Percentiles rank a stretch among this genome's conserved stretches.
These are phyloP conservation scores for Laothoe populi DNA, from an alignment of 2,888 invertebrate genomes.

Conservation along the genomic window DNA sequence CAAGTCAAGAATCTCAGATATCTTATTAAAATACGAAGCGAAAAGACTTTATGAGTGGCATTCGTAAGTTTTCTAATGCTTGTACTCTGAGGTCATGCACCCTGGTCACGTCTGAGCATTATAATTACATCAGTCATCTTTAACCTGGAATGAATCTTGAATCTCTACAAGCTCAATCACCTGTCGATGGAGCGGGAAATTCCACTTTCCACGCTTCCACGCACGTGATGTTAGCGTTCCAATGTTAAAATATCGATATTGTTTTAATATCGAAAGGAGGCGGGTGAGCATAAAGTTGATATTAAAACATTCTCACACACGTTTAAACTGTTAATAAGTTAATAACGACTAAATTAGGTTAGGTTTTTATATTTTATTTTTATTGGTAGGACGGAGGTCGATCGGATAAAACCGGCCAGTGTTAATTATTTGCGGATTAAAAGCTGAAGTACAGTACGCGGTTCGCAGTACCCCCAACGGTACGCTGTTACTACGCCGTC, in stretches of 20 bases:
- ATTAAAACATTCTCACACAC: too few relatives aligned
- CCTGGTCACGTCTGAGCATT: neutral
- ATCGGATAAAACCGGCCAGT: neutral
- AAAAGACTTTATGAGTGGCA: neutral
- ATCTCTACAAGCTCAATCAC: constrained; percentile 38
- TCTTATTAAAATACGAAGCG: too few relatives aligned
- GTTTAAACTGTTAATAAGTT: too few relatives aligned
- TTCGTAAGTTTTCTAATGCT: too few relatives aligned
- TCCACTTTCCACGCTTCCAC: constrained; percentile 16
- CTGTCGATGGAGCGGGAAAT: constrained; percentile 30
- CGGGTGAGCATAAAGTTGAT: neutral
- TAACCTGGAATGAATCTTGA: neutral
- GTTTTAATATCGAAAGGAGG: constrained; percentile 1
- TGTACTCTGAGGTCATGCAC: neutral
- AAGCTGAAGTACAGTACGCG: neutral
- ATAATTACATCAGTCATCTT: constrained; percentile 10
- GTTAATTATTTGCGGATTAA: constrained; percentile 14
- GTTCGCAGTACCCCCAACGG: neutral
- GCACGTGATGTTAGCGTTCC: neutral
- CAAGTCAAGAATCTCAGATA: too few relatives aligned
- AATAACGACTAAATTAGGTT: too few relatives aligned
- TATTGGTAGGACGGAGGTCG: too few relatives aligned
- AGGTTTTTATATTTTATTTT: too few relatives aligned
- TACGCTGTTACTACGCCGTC: neutral
- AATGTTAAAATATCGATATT: constrained; percentile 16